Evolutionary conservation across 2,113 vertebrate genomes (phyloP).

Genomic region (Isurus oxyrinchus): DNA sequence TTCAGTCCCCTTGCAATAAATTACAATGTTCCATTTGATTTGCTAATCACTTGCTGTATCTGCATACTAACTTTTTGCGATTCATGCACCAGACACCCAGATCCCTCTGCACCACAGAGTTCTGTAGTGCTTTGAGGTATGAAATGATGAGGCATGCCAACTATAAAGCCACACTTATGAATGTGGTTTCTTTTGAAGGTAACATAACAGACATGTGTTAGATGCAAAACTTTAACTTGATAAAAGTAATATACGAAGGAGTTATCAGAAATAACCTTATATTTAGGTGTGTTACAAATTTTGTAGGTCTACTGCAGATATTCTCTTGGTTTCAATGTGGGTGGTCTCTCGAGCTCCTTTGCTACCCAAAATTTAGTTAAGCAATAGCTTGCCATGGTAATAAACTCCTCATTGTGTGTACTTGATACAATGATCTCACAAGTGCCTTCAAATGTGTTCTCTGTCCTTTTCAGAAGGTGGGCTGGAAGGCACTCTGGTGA

Average conservation of each 20-base stretch:
- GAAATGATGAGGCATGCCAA: background rate
- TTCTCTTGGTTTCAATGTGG: no score
- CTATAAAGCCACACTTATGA: background rate
- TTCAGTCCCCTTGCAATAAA: no score
- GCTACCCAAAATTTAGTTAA: background rate
- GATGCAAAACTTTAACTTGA: background rate
- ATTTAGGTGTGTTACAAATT: no score
- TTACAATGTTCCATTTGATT: no score
- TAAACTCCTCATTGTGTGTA: background rate
- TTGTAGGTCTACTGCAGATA: no score
- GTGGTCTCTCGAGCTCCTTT: background rate
- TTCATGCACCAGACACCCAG: no score
- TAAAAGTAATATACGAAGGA: background rate
- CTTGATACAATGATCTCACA: background rate
- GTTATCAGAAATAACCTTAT: background rate
- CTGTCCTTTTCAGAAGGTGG: background rate
- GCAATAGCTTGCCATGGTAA: background rate
- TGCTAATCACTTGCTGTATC: no score
- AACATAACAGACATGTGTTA: background rate
- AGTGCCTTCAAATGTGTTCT: background rate
- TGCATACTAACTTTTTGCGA: no score
- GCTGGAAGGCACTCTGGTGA: background rate
- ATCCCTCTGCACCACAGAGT: no score
- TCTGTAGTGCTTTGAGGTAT: background rate
- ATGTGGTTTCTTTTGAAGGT: background rate